Evolutionary conservation across 2,888 invertebrate species (phyloP).

Genomic region (Sesia apiformis): DNA sequence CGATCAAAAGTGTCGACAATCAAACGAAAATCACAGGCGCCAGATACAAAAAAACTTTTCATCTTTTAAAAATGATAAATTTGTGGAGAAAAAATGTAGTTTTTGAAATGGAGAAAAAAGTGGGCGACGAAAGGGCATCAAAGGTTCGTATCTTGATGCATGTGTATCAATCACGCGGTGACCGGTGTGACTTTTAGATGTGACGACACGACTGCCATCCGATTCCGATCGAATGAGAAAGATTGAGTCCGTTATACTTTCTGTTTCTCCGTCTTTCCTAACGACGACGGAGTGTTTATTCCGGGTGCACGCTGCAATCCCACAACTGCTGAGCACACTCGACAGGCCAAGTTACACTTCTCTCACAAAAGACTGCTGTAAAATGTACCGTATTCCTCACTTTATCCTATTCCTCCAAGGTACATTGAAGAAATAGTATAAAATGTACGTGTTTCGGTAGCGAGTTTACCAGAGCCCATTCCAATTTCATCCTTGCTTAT

Average conservation of each 20-base stretch:
- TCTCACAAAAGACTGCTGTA: too few species aligned
- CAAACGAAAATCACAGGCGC: constrained; percentile 31
- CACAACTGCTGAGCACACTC: too few species aligned
- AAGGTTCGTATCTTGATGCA: constrained; percentile 17
- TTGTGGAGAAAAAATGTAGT: constrained; percentile 30
- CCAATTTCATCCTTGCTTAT: too few species aligned
- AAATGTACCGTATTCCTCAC: too few species aligned
- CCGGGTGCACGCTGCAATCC: too few species aligned
- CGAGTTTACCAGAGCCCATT: too few species aligned
- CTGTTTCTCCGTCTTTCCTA: neutral
- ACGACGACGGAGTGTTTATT: too few species aligned
- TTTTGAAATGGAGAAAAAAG: constrained; percentile 18
- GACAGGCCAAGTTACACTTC: too few species aligned
- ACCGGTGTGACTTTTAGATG: constrained; percentile 1
- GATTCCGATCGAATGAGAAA: neutral
- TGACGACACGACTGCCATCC: constrained; percentile 11
- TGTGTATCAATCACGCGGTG: constrained; percentile 33
- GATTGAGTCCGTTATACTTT: neutral
- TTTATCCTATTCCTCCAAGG: too few species aligned
- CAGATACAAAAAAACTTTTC: constrained; percentile 46
- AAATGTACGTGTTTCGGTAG: too few species aligned
- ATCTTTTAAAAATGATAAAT: constrained; percentile 49
- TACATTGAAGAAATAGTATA: too few species aligned
- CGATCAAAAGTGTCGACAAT: constrained; percentile 32
- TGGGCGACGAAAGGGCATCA: constrained; percentile 29